Conservation (phyloP, 2,888 invertebrate species). For the Gryllus longicercus region DNA sequence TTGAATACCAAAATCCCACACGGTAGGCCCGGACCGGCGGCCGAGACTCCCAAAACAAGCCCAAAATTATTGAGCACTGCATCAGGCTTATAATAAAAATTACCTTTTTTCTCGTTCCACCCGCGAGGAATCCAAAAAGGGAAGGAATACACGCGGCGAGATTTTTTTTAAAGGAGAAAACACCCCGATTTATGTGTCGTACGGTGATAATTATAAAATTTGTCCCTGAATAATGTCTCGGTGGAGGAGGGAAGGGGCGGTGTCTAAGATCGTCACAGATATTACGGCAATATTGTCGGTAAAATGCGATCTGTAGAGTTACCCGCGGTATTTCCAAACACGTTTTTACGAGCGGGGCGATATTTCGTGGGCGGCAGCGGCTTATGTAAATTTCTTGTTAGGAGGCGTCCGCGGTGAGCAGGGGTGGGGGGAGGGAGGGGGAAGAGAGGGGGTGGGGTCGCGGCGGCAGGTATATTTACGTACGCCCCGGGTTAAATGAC, state of each 20-base stretch:
- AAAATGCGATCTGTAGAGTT: conserved; percentile 17
- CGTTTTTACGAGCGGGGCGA: conserved; percentile 10
- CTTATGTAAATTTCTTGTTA: conserved; percentile 17
- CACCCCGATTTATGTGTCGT: conserved; percentile 2
- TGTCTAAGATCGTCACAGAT: not conserved
- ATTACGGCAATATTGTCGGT: conserved; percentile 17
- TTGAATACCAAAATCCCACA: too few relatives aligned
- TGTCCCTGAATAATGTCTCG: not conserved
- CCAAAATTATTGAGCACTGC: not conserved
- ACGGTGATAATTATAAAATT: conserved; percentile 11
- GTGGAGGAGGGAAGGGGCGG: not conserved
- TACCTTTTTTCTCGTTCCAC: not conserved
- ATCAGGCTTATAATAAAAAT: conserved; percentile 8
- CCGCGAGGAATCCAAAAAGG: not conserved
- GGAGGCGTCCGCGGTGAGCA: not conserved
- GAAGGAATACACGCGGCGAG: conserved; percentile 1
- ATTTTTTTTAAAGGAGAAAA: not conserved
- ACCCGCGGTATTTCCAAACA: conserved; percentile 1
- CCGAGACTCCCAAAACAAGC: not conserved
- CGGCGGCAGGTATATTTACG: conserved; percentile 1
- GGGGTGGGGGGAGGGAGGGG: not conserved
- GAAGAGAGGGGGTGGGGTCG: not conserved
- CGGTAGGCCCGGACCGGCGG: too few relatives aligned
- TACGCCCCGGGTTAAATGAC: not conserved
- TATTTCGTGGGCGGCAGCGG: not conserved